Evolutionary conservation across 2,888 invertebrate genomes (phyloP).

Genomic region (Ichneumoninae sp.): DNA sequence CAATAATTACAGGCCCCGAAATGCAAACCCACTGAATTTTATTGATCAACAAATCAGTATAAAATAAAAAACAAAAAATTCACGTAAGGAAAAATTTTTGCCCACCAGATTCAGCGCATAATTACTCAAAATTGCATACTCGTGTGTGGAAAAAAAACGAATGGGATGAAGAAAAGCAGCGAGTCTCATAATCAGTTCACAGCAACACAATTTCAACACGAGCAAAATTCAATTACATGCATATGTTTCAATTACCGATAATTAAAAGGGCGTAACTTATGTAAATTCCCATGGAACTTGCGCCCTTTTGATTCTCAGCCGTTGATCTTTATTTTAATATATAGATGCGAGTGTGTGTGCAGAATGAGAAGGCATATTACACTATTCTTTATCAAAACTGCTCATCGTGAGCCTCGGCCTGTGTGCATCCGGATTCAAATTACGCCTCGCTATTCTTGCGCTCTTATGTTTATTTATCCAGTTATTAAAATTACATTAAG

Average conservation of each 20-base stretch:
- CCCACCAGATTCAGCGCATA: not conserved
- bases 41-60: not conserved
- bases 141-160: slow-evolving; percentile 46
- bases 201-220: slow-evolving; percentile 4
- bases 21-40: not conserved
- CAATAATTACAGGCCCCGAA: not conserved
- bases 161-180: slow-evolving; percentile 70
- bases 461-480: slow-evolving; percentile 84
- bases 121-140: not conserved
- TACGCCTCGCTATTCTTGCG: slow-evolving; percentile 80
- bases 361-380: slow-evolving; percentile 74
- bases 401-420: slow-evolving; percentile 82
- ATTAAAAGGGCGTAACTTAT: not conserved
- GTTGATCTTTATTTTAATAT: not conserved
- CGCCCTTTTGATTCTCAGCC: not conserved
- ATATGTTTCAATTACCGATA: not conserved
- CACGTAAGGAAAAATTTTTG: not conserved
- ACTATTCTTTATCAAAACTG: slow-evolving; percentile 82
- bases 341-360: not conserved
- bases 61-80: slow-evolving; percentile 8
- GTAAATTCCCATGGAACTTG: not conserved
- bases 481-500: slow-evolving; percentile 84
- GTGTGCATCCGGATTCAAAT: slow-evolving; percentile 84
- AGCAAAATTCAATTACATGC: not conserved
- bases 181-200: not conserved